Evolutionary conservation across 2,113 vertebrate species (phyloP), one percentile per base, ranked within the genome.

Genomic region (Thermophis baileyi): DNA sequence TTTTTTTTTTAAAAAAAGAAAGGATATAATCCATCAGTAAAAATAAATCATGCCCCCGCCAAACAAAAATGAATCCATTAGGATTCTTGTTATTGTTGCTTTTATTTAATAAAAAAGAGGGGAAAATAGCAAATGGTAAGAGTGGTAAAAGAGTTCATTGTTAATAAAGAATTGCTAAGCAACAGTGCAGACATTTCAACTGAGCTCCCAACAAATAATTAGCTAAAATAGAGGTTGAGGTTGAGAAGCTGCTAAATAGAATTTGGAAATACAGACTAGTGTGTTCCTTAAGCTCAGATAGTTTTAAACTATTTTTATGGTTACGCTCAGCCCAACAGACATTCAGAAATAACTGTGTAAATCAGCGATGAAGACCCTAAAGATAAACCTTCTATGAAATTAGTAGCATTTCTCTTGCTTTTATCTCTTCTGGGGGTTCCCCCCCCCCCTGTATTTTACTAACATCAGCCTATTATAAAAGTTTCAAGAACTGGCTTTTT

Each of bases 211-310:
- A 87, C 35, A 35, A 22, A 81, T 40, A 81, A 81, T 40, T 81
- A 81, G 16, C 35, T 81, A 54, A 91, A 46, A n/a, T 24, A 57
- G 24, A 74, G 9, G 0, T 3, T 0, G 60, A 40, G 25, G 20
- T 8, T 4, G 46, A 74, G 5, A 51, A 57, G 18, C 6, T 91
- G 44, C 91, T 69, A 74, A 22, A 6, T 92, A 25, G 16, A 49
- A 44, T n/a, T 11, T 25, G 55, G 46, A 54, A 0, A 0, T 49
- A 53, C 10, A 50, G n/a, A 53, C 49, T 51, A 22, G 49, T 2
- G 22, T 14, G 22, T n/a, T 40, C 8, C 74, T 30, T 22, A 0
- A 1, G 1, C 3, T 69, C 12, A 63, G 60, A n/a, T 69, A 69
- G 81, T 81, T 2, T 27, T 9, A 51, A 46, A 0, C 30, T 87